phyloP scores from a whole-genome alignment of 2,888 invertebrate genomes.

The Limnephilus rhombicus region DNA sequence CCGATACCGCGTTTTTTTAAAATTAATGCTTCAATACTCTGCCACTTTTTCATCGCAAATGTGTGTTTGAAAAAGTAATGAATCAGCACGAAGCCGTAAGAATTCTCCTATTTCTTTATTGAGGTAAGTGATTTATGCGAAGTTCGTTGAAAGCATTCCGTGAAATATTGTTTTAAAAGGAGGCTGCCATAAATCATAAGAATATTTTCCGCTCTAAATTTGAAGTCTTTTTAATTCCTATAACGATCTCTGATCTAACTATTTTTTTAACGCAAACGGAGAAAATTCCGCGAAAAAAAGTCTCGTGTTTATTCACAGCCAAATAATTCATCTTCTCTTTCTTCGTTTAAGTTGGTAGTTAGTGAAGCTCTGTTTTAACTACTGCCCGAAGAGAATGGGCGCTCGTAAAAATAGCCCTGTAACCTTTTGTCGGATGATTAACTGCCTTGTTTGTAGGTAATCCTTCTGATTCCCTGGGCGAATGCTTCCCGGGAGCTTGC shows the following conservation, averaged over 20 bases:
- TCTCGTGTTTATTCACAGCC: background rate
- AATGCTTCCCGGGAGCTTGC: background rate
- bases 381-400: constrained; percentile 22
- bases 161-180: background rate
- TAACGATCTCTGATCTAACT: background rate
- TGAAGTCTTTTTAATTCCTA: background rate
- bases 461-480: constrained; percentile 25
- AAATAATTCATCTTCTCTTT: constrained; percentile 17
- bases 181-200: background rate
- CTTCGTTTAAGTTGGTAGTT: constrained; percentile 25
- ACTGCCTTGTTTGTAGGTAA: constrained; percentile 46
- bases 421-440: constrained; percentile 49
- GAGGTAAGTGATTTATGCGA: background rate
- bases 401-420: constrained; percentile 38
- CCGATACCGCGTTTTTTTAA: background rate
- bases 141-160: background rate
- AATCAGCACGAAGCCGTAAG: background rate
- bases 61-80: background rate
- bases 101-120: background rate
- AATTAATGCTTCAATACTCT: background rate
- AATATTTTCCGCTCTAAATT: background rate
- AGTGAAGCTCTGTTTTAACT: constrained; percentile 24
- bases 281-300: background rate
- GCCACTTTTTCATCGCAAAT: background rate
- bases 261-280: background rate